phyloP scores from a whole-genome alignment of 1,140 invertebrate genomes.

The Helicoverpa zea region DNA sequence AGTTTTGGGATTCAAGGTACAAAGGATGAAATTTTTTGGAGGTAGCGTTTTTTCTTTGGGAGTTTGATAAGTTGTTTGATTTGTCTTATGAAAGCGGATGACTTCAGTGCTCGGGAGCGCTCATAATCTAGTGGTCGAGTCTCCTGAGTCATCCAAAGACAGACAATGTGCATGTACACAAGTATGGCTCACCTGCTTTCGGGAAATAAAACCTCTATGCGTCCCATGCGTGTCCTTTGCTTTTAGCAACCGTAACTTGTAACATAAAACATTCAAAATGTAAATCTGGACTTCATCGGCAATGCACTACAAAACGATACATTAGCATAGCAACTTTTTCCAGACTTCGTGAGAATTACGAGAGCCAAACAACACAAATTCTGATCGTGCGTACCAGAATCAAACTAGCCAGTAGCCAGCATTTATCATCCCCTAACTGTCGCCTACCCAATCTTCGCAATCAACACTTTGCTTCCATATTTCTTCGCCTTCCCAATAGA shows the following conservation, averaged over 20 bases:
- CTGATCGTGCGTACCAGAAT: background rate
- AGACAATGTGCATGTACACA: no score
- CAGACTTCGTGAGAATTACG: no score
- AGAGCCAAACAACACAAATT: background rate
- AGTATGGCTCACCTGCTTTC: no score
- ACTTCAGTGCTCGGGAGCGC: no score
- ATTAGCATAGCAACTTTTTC: no score
- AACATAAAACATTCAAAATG: no score
- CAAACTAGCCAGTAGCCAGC: background rate
- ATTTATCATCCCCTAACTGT: slow-evolving; percentile 22
- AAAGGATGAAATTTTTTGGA: slow-evolving; percentile 14
- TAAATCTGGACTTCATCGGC: background rate
- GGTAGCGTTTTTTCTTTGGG: slow-evolving; percentile 6
- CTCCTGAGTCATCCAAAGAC: no score
- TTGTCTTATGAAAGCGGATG: background rate
- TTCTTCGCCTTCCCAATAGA: slow-evolving; percentile 11
- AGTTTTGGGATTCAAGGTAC: slow-evolving; percentile 4
- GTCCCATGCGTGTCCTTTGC: no score
- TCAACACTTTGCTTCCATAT: slow-evolving; percentile 16
- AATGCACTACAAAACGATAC: no score
- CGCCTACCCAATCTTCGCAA: slow-evolving; percentile 1
- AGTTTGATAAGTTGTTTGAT: background rate
- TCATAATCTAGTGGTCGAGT: no score
- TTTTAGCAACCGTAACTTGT: no score
- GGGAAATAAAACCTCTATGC: no score